Evolutionary conservation across 2,113 vertebrate species (phyloP).

Genomic region (Pseudorectes ferrugineus): DNA sequence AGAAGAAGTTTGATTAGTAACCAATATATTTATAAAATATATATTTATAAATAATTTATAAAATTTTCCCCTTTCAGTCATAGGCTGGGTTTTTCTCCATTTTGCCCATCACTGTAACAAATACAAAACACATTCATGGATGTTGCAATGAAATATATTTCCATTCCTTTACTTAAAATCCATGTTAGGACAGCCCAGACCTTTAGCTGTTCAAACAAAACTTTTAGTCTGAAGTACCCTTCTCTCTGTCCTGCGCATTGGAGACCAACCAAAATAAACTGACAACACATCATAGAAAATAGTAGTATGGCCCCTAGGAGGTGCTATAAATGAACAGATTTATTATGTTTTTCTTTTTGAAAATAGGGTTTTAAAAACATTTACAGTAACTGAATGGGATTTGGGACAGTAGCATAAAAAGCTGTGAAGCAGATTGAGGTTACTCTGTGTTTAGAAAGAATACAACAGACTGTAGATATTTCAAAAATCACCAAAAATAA

Average conservation of each 20-base stretch:
- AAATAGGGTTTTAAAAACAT: not conserved
- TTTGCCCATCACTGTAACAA: not conserved
- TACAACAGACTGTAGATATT: not conserved
- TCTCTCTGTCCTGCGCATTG: not conserved
- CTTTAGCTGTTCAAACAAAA: not conserved
- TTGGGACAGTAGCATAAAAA: not conserved
- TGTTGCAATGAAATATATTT: not conserved
- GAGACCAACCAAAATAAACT: not conserved
- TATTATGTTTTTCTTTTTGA: not conserved
- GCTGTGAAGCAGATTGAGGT: not conserved
- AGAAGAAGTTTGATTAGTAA: not conserved
- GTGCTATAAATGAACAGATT: not conserved
- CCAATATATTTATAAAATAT: no score
- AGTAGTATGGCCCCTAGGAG: not conserved
- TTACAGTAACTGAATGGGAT: not conserved
- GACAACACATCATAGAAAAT: rapidly evolving
- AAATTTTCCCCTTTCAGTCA: not conserved
- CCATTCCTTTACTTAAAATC: not conserved
- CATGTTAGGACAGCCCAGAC: not conserved
- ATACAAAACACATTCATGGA: not conserved
- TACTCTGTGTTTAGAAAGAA: not conserved
- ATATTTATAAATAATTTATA: not conserved
- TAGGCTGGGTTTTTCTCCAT: not conserved
- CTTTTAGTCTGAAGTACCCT: not conserved
- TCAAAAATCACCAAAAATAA: not conserved